These are phyloP conservation scores for Oreochromis niloticus DNA, from an alignment of 2,113 vertebrate species.

Conservation along the genomic window DNA sequence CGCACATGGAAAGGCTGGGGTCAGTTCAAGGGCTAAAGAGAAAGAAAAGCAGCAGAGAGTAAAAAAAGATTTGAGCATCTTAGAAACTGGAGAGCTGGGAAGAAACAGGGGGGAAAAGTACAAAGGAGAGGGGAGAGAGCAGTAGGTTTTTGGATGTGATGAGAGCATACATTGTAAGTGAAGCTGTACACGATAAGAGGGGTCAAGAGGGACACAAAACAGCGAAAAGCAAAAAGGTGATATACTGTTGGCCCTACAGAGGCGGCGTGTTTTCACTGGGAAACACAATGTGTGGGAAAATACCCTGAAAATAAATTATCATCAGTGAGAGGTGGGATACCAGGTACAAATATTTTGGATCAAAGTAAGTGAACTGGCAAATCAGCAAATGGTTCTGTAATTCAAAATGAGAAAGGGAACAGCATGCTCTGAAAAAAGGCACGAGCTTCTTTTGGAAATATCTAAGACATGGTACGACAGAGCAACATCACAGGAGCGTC, in stretches of 20 bases:
- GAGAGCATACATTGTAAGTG: slow-evolving; percentile 46
- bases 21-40: slow-evolving; percentile 22
- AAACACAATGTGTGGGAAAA: slow-evolving; percentile 38
- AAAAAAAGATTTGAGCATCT: slow-evolving; percentile 12
- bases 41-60: slow-evolving; percentile 25
- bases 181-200: slow-evolving; percentile 15
- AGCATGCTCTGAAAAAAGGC: background rate
- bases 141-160: slow-evolving; percentile 32
- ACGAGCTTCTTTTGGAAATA: background rate
- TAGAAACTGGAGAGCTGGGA: slow-evolving; percentile 7
- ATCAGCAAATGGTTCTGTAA: slow-evolving; percentile 3
- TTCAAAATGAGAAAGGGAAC: background rate
- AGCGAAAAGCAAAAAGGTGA: slow-evolving; percentile 21
- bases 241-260: slow-evolving; percentile 3
- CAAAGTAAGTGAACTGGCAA: background rate
- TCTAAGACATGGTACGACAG: background rate
- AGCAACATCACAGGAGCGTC: background rate
- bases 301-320: slow-evolving; percentile 4
- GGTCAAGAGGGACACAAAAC: slow-evolving; percentile 36
- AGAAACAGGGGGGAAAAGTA: background rate
- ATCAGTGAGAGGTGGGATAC: background rate
- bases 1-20: slow-evolving; percentile 22
- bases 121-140: slow-evolving; percentile 6
- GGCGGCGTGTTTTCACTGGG: slow-evolving; percentile 18
- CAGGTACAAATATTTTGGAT: background rate